phyloP scores from a whole-genome alignment of 2,797 vertebrate genomes.

The Gymnoscopelus braueri region DNA sequence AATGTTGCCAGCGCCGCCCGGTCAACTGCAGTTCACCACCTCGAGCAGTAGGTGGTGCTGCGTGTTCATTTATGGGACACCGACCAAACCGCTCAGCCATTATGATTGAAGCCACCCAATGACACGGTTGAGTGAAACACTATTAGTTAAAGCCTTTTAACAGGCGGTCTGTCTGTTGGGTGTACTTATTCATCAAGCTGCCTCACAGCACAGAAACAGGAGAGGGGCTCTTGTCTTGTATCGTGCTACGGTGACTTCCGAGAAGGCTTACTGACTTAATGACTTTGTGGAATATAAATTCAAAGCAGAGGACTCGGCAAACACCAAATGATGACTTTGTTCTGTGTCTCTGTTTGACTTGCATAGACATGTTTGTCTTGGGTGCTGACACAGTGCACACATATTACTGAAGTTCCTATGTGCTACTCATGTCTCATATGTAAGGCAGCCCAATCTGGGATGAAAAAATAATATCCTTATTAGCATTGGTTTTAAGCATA shows the following conservation, averaged over 20 bases:
- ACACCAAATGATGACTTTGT: slow-evolving; percentile 50
- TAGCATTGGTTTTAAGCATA: too few relatives aligned
- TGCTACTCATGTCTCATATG: too few relatives aligned
- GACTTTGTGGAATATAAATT: slow-evolving; percentile 66
- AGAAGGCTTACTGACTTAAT: slow-evolving; percentile 58
- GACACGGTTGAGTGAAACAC: slow-evolving; percentile 47
- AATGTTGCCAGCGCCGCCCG: too few relatives aligned
- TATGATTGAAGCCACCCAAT: slow-evolving; percentile 40
- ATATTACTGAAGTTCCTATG: slow-evolving; percentile 40
- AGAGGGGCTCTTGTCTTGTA: slow-evolving; percentile 39
- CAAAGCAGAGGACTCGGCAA: slow-evolving; percentile 44
- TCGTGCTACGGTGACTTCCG: slow-evolving; percentile 37
- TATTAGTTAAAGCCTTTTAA: slow-evolving; percentile 56
- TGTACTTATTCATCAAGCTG: slow-evolving; percentile 45
- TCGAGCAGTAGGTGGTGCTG: slow-evolving; percentile 62
- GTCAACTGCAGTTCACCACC: too few relatives aligned
- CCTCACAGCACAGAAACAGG: slow-evolving; percentile 40
- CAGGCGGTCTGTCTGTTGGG: slow-evolving; percentile 26
- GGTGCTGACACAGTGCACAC: slow-evolving; percentile 32
- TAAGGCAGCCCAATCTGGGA: too few relatives aligned
- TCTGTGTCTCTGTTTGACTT: slow-evolving; percentile 38
- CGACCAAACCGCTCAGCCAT: background rate
- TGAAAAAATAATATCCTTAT: too few relatives aligned
- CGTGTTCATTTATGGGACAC: slow-evolving; percentile 20
- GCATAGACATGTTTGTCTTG: slow-evolving; percentile 37